Percentiles rank a stretch among this genome's conserved stretches.
These are phyloP conservation scores for Atethmia centrago DNA, from an alignment of 2,888 invertebrate genomes.

Conservation along the genomic window DNA sequence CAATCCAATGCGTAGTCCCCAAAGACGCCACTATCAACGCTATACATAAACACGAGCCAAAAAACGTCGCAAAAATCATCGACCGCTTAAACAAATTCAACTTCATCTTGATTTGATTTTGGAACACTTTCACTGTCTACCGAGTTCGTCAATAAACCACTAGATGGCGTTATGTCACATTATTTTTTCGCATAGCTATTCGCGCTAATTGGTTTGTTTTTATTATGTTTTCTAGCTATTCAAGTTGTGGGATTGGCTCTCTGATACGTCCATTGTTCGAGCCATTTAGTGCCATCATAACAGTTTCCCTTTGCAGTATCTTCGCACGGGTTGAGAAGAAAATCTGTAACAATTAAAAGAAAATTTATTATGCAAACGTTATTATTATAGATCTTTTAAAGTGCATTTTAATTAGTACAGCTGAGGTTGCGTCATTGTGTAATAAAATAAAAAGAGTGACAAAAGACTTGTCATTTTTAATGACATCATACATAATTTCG, in stretches of 20 bases:
- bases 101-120: slow-evolving; percentile 81
- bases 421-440: slow-evolving; percentile 13
- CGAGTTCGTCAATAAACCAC: slow-evolving; percentile 72
- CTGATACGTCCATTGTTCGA: slow-evolving; percentile 77
- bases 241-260: slow-evolving; percentile 72
- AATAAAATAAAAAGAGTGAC: slow-evolving; percentile 18
- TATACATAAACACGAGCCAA: slow-evolving; percentile 94
- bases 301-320: slow-evolving; percentile 71
- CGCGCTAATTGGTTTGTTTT: slow-evolving; percentile 69
- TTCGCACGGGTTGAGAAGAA: slow-evolving; percentile 75
- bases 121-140: slow-evolving; percentile 75
- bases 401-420: slow-evolving; percentile 33
- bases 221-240: slow-evolving; percentile 79
- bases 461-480: not conserved
- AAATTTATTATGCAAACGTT: slow-evolving; percentile 63
- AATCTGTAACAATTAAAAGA: slow-evolving; percentile 82
- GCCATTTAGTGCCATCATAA: slow-evolving; percentile 64
- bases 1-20: slow-evolving; percentile 96
- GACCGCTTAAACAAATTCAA: slow-evolving; percentile 94
- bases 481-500: not conserved
- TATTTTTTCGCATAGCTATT: slow-evolving; percentile 65
- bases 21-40: slow-evolving; percentile 95
- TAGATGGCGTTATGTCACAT: slow-evolving; percentile 87
- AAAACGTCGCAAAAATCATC: slow-evolving; percentile 95
- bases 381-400: slow-evolving; percentile 21